A percentile compares a stretch with the other conserved stretches of the same genome.
phyloP scores from a whole-genome alignment of 2,113 vertebrate species.

The Leptobrachium leishanense region DNA sequence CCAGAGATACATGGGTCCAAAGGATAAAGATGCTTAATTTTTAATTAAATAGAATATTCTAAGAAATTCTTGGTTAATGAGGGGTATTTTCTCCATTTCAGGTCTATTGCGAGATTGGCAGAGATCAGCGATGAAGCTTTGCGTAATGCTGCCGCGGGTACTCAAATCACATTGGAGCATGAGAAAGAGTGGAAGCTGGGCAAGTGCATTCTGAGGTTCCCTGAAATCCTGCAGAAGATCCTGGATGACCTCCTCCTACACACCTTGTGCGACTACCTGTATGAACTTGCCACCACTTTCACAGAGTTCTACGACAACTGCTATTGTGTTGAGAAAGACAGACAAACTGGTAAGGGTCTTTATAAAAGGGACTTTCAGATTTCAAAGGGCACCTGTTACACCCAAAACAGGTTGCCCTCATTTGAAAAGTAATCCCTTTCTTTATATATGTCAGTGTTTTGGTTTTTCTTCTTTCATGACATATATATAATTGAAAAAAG shows the following conservation, averaged over 20 bases:
- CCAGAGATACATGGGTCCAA: no score
- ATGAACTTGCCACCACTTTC: conserved; percentile 95
- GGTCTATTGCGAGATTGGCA: conserved; percentile 90
- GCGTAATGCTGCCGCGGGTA: conserved; percentile 75
- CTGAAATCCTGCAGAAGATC: conserved; percentile 92
- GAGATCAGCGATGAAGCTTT: conserved; percentile 78
- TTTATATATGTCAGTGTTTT: no score
- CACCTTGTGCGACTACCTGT: conserved; percentile 91
- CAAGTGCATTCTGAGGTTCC: conserved; percentile 90
- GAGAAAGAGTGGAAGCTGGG: conserved; percentile 97
- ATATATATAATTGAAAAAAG: no score
- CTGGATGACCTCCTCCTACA: conserved; percentile 90
- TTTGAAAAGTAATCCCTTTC: no score
- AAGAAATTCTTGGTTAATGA: no score
- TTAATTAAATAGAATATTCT: no score
- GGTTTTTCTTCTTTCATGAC: no score
- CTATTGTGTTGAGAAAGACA: conserved; percentile 96
- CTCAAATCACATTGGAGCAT: conserved; percentile 82
- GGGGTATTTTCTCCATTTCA: conserved; percentile 48
- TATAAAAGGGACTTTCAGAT: no score
- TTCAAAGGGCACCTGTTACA: no score
- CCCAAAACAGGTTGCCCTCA: no score
- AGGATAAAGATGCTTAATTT: no score
- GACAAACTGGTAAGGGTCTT: conserved; percentile 80
- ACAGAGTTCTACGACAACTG: conserved; percentile 98